phyloP scores from a whole-genome alignment of 2,113 vertebrate species.

The Centropus bengalensis region DNA sequence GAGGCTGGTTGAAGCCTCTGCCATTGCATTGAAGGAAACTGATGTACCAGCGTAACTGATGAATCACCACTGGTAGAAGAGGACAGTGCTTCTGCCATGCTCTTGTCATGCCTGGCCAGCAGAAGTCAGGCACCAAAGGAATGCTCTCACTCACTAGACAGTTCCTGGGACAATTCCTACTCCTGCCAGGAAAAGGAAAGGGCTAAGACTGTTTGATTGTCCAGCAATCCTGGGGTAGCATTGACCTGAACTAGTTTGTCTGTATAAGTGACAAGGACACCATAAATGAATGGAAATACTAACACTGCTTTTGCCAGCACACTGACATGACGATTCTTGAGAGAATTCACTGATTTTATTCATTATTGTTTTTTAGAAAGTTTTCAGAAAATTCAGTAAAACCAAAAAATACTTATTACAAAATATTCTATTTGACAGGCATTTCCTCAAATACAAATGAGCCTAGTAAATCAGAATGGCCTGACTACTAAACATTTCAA shows the following conservation, averaged over 20 bases:
- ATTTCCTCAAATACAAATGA: neutral
- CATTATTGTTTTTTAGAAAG: neutral
- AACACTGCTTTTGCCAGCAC: neutral
- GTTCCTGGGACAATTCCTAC: neutral
- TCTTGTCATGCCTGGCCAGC: neutral
- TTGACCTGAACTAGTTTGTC: neutral
- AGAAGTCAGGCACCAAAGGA: neutral
- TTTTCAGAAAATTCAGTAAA: neutral
- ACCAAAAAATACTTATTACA: neutral
- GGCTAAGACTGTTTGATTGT: neutral
- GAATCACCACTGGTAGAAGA: neutral
- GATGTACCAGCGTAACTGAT: neutral
- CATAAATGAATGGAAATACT: neutral
- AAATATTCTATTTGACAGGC: neutral
- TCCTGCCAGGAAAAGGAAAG: neutral
- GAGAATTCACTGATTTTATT: neutral
- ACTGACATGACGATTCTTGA: neutral
- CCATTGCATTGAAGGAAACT: neutral
- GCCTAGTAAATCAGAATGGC: neutral
- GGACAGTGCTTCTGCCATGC: neutral
- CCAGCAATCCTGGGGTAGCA: rapidly evolving
- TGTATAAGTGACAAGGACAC: neutral
- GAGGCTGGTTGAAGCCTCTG: neutral
- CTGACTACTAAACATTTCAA: neutral
- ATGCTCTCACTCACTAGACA: neutral